Evolutionary conservation across 2,113 vertebrate genomes (phyloP), one percentile per base, ranked within the genome.

Genomic region (Phycodurus eques): DNA sequence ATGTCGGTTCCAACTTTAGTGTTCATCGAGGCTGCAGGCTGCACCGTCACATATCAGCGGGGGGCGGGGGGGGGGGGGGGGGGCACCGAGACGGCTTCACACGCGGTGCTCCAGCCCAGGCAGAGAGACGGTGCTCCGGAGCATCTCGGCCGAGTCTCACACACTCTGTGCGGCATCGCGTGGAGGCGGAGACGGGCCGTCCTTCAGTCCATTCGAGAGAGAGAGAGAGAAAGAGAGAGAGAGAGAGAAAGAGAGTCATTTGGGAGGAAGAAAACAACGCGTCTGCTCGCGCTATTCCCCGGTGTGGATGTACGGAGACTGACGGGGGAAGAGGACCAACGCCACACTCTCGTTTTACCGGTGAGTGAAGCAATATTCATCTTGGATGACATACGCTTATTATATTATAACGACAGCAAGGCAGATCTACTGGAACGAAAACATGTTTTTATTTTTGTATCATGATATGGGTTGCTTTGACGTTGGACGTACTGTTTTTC

Each of bases 231-330:
- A 8, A 27, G 22, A 61, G 22, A 31, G 31, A 61, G 59, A n/a
- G 56, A 57, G n/a, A 65, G 62, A 20, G 20, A 56, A n/a, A 22
- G 70, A 69, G 70, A 71, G 68, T 72, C 78, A 85, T 64, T 56
- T 56, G 13, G 62, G 73, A 67, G 72, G 71, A 62, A 47, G 43
- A 73, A 67, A 77, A 71, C 87, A 85, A 80, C 90, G 92, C 88
- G 90, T 93, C 89, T 79, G 75, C 91, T 91, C 88, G 92, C 90
- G 89, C 90, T 89, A 89, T 92, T 92, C 90, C 93, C 91, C 92
- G 90, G 83, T 83, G 90, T 92, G 91, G 89, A 91, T 91, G 91
- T 79, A 70, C 87, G 83, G 87, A 83, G 87, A 87, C 82, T 89
- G 88, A 89, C 85, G 75, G 76, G 78, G 62, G 43, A 53, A 72